A percentile compares a stretch with the other conserved stretches of the same genome.
phyloP scores from a whole-genome alignment of 1,140 invertebrate species.

The Drosophila ambigua region DNA sequence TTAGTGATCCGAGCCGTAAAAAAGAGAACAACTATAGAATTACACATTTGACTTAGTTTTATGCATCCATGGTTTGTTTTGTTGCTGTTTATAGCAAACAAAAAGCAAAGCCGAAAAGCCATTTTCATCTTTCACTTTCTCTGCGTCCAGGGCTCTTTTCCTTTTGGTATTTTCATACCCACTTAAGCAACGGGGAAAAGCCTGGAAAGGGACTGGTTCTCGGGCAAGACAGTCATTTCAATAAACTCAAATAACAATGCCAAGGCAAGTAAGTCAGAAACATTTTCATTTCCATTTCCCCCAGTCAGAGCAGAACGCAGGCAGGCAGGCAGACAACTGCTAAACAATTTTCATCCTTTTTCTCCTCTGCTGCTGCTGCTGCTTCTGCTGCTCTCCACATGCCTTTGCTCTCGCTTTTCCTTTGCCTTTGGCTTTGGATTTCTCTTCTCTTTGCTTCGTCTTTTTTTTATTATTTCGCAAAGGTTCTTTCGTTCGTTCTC shows the following conservation, averaged over 20 bases:
- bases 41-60: slow-evolving; percentile 2
- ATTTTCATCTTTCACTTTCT: slow-evolving; percentile 27
- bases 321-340: slow-evolving; percentile 41
- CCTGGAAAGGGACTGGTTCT: too few relatives aligned
- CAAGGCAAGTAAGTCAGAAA: slow-evolving; percentile 58
- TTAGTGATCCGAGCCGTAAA: too few relatives aligned
- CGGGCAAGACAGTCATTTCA: slow-evolving; percentile 52
- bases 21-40: slow-evolving; percentile 6
- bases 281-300: slow-evolving; percentile 61
- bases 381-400: not conserved
- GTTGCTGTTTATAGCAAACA: not conserved
- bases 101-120: slow-evolving; percentile 21
- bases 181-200: slow-evolving; percentile 30
- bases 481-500: slow-evolving; percentile 40
- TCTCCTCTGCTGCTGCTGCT: not conserved
- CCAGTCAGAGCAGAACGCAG: too few relatives aligned
- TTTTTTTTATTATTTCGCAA: slow-evolving; percentile 20
- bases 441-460: slow-evolving; percentile 3
- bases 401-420: slow-evolving; percentile 8
- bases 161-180: slow-evolving; percentile 49
- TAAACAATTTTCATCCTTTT: slow-evolving; percentile 36
- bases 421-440: slow-evolving; percentile 35
- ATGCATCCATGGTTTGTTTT: slow-evolving; percentile 13
- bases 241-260: slow-evolving; percentile 67
- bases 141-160: not conserved